phyloP scores from a whole-genome alignment of 2,888 invertebrate species.

The Dryobota labecula region DNA sequence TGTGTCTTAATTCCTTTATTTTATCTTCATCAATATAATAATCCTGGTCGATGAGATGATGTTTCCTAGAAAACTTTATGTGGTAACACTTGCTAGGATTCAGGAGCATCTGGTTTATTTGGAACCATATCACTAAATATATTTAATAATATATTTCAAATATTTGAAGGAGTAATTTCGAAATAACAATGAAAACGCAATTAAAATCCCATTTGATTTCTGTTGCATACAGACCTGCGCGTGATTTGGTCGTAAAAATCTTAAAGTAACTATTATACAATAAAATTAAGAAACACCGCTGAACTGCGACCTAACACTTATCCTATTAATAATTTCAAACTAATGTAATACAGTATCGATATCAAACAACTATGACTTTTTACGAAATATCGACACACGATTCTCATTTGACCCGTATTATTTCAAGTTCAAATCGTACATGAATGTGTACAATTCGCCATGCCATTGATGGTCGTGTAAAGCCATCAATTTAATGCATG shows the following conservation, averaged over 20 bases:
- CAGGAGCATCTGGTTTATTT: no score
- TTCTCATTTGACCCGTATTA: constrained; percentile 48
- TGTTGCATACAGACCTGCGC: constrained; percentile 24
- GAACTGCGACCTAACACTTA: constrained; percentile 50
- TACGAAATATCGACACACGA: constrained; percentile 51
- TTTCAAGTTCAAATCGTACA: constrained; percentile 57
- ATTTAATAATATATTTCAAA: no score
- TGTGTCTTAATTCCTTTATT: no score
- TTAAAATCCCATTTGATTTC: constrained; percentile 34
- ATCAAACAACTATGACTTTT: constrained; percentile 35
- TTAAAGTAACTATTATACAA: constrained; percentile 23
- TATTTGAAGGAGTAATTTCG: neutral
- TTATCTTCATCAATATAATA: no score
- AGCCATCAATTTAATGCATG: constrained; percentile 28
- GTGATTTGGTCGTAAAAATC: constrained; percentile 44
- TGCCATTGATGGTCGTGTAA: constrained; percentile 43
- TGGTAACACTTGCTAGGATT: no score
- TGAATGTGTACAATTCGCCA: constrained; percentile 50
- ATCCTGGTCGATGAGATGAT: no score
- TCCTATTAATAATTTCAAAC: constrained; percentile 37
- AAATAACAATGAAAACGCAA: constrained; percentile 33
- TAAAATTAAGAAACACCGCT: constrained; percentile 43
- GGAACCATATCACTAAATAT: no score
- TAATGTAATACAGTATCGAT: constrained; percentile 39
- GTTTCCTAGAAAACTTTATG: no score